Evolutionary conservation across 2,888 invertebrate genomes (phyloP).

Genomic region (Zeuzera pyrina): DNA sequence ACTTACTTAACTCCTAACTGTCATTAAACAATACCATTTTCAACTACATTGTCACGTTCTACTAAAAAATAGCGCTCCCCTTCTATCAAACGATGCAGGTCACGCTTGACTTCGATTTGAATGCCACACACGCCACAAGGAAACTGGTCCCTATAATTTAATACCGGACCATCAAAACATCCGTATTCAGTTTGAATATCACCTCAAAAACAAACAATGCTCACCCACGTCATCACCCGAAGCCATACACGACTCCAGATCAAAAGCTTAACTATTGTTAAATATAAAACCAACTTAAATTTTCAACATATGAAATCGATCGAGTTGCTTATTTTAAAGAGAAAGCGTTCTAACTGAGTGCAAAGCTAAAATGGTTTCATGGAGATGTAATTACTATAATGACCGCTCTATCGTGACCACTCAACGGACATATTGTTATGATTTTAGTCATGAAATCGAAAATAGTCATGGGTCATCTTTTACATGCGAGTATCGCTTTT

Average conservation of each 20-base stretch:
- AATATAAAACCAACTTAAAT: constrained; percentile 32
- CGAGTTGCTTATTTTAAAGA: no score
- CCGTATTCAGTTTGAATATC: constrained; percentile 38
- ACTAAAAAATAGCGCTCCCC: constrained; percentile 5
- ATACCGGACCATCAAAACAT: constrained; percentile 30
- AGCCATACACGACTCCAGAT: constrained; percentile 57
- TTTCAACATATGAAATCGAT: no score
- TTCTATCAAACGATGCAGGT: no score
- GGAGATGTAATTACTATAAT: constrained; percentile 60
- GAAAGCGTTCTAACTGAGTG: constrained; percentile 17
- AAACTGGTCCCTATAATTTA: constrained; percentile 38
- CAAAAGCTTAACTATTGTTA: constrained; percentile 55
- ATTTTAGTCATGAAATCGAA: constrained; percentile 63
- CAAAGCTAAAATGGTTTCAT: constrained; percentile 29
- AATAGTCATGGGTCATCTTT: constrained; percentile 56
- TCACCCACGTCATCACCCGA: constrained; percentile 44
- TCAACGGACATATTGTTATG: constrained; percentile 55
- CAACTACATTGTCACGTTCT: no score
- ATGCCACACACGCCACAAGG: constrained; percentile 38
- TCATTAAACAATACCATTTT: no score
- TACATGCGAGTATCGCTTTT: constrained; percentile 29
- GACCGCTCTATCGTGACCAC: constrained; percentile 54
- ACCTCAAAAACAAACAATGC: constrained; percentile 55
- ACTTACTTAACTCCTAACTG: no score
- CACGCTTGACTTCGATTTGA: constrained; percentile 12